These are phyloP conservation scores for Corapipo altera DNA, from an alignment of 2,113 vertebrate species.

Conservation along the genomic window DNA sequence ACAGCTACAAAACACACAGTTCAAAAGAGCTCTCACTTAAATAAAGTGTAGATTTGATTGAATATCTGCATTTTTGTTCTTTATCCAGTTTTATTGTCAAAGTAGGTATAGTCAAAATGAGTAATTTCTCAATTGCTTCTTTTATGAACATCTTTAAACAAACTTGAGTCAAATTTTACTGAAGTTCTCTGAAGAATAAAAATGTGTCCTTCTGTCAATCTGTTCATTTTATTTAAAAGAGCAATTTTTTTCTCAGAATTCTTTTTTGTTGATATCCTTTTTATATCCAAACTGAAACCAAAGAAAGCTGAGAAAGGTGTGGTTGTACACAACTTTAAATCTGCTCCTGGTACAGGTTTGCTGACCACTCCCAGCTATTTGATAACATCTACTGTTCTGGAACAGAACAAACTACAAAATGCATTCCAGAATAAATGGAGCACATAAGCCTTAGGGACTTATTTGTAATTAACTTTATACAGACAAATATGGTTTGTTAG, in stretches of 20 bases:
- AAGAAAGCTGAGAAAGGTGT: neutral
- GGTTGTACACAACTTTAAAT: neutral
- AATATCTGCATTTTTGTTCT: neutral
- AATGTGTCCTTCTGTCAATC: neutral
- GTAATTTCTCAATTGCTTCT: neutral
- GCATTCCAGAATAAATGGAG: neutral
- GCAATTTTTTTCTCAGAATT: accelerated
- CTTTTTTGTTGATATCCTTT: neutral
- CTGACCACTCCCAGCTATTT: neutral
- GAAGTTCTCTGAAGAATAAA: neutral
- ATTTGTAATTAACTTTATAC: neutral
- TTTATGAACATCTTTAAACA: neutral
- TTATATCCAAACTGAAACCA: neutral
- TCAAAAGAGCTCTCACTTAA: neutral
- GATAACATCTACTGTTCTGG: neutral
- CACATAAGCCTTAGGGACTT: neutral
- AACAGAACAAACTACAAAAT: neutral
- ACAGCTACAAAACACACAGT: neutral
- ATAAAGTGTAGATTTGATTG: neutral
- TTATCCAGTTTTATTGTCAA: neutral
- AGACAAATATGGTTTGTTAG: neutral
- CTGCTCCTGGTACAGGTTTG: neutral
- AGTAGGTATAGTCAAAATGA: neutral
- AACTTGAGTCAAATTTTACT: neutral
- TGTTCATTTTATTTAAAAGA: neutral